These are phyloP conservation scores for Caenorhabditis sulstoni DNA, from an alignment of 2,888 invertebrate species.

Conservation along the genomic window DNA sequence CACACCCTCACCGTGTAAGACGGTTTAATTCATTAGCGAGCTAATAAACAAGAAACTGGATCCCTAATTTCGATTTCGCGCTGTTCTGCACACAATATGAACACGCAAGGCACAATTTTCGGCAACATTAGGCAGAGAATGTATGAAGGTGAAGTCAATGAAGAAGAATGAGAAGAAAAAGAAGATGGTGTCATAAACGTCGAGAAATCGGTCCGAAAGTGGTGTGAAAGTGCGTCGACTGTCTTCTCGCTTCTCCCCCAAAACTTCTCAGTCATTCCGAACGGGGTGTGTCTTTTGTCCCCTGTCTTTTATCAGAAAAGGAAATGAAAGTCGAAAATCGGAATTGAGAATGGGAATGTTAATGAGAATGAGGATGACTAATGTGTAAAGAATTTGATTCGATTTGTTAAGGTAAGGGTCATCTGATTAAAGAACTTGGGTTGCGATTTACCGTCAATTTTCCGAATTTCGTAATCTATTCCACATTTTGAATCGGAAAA, in stretches of 20 bases:
- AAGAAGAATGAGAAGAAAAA: no score
- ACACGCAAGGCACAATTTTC: no score
- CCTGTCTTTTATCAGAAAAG: no score
- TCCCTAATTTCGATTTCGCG: conserved; percentile 17
- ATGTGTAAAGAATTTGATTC: conserved; percentile 32
- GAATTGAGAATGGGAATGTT: no score
- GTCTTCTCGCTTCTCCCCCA: background rate
- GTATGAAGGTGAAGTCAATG: conserved; percentile 6
- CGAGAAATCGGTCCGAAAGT: conserved; percentile 37
- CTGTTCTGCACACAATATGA: conserved; percentile 39
- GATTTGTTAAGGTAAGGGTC: conserved; percentile 50
- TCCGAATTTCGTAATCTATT: no score
- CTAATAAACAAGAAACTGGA: conserved; percentile 28
- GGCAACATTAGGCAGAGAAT: conserved; percentile 12
- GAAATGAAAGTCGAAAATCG: no score
- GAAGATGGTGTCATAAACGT: conserved; percentile 32
- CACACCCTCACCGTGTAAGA: conserved; percentile 14
- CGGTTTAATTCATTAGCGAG: conserved; percentile 13
- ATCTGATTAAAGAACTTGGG: conserved; percentile 11
- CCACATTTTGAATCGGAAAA: no score
- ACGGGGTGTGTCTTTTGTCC: conserved; percentile 27
- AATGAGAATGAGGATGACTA: conserved; percentile 21
- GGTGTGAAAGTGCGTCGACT: conserved; percentile 34
- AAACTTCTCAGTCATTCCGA: no score
- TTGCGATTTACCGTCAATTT: no score